These are phyloP conservation scores for Amiota communis DNA, from an alignment of 2,888 invertebrate species.

Conservation along the genomic window DNA sequence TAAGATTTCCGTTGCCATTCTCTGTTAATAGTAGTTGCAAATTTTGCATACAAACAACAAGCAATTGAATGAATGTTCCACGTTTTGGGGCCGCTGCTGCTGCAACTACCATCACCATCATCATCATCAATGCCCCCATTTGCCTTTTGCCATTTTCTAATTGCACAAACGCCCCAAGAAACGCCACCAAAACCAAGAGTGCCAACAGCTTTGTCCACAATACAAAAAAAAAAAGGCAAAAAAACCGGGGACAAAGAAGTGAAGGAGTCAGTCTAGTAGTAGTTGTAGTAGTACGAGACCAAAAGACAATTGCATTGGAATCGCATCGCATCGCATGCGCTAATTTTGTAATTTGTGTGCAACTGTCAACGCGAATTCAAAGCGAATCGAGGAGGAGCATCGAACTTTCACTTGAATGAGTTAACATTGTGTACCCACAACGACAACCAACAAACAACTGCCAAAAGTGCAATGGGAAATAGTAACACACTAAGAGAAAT, in stretches of 20 bases:
- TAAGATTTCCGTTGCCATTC: too few relatives aligned
- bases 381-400: constrained; percentile 19
- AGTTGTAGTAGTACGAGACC: not conserved
- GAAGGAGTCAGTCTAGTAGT: not conserved
- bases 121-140: constrained; percentile 48
- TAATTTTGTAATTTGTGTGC: constrained; percentile 58
- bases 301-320: constrained; percentile 36
- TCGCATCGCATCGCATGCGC: constrained; percentile 43
- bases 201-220: constrained; percentile 25
- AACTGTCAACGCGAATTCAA: constrained; percentile 52
- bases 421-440: constrained; percentile 20
- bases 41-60: too few relatives aligned
- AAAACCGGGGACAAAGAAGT: constrained; percentile 17
- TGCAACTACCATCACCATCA: too few relatives aligned
- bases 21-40: too few relatives aligned
- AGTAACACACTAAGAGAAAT: not conserved
- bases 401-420: constrained; percentile 56
- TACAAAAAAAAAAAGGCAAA: constrained; percentile 15
- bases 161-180: constrained; percentile 54
- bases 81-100: too few relatives aligned
- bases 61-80: too few relatives aligned
- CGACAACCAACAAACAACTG: constrained; percentile 10
- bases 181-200: constrained; percentile 20
- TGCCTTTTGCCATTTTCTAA: constrained; percentile 59
- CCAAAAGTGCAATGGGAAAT: constrained; percentile 37